These are phyloP conservation scores for Peromyscus californicus DNA, from an alignment of 2,113 vertebrate genomes.

Conservation along the genomic window DNA sequence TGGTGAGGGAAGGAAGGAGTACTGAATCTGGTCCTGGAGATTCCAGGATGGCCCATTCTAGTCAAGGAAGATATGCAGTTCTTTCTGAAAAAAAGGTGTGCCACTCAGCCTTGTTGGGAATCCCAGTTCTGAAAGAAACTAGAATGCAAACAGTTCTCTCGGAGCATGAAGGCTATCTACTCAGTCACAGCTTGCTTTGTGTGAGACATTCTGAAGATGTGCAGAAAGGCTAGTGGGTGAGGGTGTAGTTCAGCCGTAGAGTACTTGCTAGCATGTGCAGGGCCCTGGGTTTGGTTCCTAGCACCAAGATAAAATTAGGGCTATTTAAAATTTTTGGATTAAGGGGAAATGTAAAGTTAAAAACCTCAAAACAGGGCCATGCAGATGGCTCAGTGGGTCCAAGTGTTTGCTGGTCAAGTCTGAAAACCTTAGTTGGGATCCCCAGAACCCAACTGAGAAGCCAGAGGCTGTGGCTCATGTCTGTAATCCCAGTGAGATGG, in stretches of 20 bases:
- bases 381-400: background rate
- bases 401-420: background rate
- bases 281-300: background rate
- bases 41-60: background rate
- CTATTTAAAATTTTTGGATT: background rate
- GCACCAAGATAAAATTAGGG: background rate
- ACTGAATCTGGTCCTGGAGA: background rate
- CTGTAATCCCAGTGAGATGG: background rate
- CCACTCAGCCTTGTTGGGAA: background rate
- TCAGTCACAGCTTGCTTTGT: background rate
- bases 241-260: background rate
- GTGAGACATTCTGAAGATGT: background rate
- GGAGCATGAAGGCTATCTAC: background rate
- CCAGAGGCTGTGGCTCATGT: background rate
- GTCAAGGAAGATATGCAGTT: background rate
- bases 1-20: background rate
- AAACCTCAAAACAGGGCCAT: background rate
- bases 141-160: background rate
- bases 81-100: background rate
- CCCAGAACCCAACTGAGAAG: background rate
- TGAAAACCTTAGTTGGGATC: background rate
- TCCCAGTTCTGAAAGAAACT: slow-evolving; percentile 18
- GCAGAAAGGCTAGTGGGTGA: background rate
- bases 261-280: background rate
- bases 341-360: background rate